These are phyloP conservation scores for Agrotis ipsilon DNA, from an alignment of 2,888 invertebrate species.

Conservation along the genomic window DNA sequence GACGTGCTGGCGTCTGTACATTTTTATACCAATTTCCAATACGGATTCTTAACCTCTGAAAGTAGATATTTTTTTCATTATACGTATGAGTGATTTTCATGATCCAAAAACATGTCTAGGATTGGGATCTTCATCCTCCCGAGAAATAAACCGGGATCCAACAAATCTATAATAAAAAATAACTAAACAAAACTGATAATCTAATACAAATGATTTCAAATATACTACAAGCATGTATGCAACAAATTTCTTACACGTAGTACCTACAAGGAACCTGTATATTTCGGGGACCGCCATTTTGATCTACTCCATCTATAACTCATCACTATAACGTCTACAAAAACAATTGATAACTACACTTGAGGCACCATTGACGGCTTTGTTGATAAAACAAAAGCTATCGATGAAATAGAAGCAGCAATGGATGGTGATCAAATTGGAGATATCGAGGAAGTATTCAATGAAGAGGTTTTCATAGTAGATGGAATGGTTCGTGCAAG, in stretches of 20 bases:
- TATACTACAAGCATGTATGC: constrained; percentile 65
- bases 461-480: constrained; percentile 66
- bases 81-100: too few species aligned
- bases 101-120: neutral
- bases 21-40: too few species aligned
- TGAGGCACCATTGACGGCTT: constrained; percentile 63
- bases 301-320: constrained; percentile 85
- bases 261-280: constrained; percentile 85
- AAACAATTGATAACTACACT: constrained; percentile 2
- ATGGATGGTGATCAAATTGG: constrained; percentile 61
- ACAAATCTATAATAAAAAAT: constrained; percentile 36
- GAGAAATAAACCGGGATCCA: constrained; percentile 15
- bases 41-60: neutral
- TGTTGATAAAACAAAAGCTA: neutral
- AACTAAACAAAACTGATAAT: constrained; percentile 7
- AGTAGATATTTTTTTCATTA: neutral
- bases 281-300: constrained; percentile 87
- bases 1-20: too few species aligned
- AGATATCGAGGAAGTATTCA: constrained; percentile 55
- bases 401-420: constrained; percentile 56
- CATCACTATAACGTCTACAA: constrained; percentile 77
- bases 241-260: constrained; percentile 81
- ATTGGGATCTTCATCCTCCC: neutral
- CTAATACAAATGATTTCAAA: too few species aligned
- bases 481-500: constrained; percentile 77